Base-by-base conservation (phyloP, 2,797 vertebrate genomes). In the Mallotus villosus region DNA sequence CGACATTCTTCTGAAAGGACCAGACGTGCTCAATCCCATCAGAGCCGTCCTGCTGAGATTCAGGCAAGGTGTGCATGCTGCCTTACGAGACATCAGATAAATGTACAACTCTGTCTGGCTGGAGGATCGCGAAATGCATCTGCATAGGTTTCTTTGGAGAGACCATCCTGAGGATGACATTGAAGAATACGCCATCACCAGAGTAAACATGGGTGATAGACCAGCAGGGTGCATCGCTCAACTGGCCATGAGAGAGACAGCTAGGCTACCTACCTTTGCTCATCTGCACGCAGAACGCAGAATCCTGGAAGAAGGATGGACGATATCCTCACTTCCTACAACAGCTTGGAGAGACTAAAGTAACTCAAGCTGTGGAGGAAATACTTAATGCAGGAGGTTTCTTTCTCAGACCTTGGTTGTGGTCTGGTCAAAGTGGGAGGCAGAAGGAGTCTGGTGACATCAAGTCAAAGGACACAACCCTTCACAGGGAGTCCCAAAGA, bases 381-480 rank as follows among this genome's bases (percentile, higher is more conserved):
- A 65, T 72, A 19, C n/a, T 64, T 41, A 55, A 63, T 16, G 61
- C 70, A 0, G 41, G 62, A 6, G 59, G 70, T 1, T 72, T 72
- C 22, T 24, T 51, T 11, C 41, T 65, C 5, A 72, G 65, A 22
- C 72, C 72, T 29, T 63, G 72, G 72, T 58, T 71, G 46, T 37
- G n/a, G 53, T 78, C 63, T 9, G 62, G 34, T n/a, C 71, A 74
- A 74, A 78, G 37, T 78, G 76, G 72, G 67, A 78, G 76, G 67
- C 14, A 61, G 17, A 27, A 27, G 25, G 25, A 27, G 25, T 27
- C 25, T 27, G 25, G 25, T 27, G 53, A 37, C 7, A 32, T 5
- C 2, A 14, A 5, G 24, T 17, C 17, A 12, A 16, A 22, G 0
- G 21, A 25, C 9, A 21, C 19, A 65, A 41, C 14, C 25, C 25